Evolutionary conservation across 2,888 invertebrate species (phyloP).

Genomic region (Ypsolopha scabrella): DNA sequence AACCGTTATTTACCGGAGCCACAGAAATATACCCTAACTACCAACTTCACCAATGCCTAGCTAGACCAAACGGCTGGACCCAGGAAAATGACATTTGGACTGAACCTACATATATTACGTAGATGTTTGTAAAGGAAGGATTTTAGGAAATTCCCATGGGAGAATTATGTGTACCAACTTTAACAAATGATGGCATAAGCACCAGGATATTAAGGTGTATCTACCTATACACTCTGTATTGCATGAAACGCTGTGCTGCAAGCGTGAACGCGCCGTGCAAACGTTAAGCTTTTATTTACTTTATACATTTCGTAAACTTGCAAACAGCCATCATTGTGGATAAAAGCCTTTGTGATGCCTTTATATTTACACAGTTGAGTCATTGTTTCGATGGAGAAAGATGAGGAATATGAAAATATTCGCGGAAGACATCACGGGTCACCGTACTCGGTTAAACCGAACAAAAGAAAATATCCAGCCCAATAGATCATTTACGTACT

Average conservation of each 20-base stretch:
- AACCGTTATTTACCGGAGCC: no score
- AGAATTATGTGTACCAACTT: no score
- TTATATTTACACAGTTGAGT: conserved; percentile 46
- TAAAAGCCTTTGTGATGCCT: conserved; percentile 49
- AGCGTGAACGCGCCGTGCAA: conserved; percentile 37
- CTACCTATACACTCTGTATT: no score
- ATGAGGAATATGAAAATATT: conserved; percentile 17
- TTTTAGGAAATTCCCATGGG: no score
- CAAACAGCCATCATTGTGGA: conserved; percentile 54
- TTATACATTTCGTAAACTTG: conserved; percentile 43
- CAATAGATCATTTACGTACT: neutral
- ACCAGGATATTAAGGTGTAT: no score
- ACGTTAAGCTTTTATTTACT: conserved; percentile 45
- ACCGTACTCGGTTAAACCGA: conserved; percentile 11
- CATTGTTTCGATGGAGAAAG: conserved; percentile 38
- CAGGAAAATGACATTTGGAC: no score
- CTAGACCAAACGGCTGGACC: no score
- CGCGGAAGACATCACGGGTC: conserved; percentile 27
- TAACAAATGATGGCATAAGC: no score
- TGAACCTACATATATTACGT: no score
- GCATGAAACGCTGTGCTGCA: neutral
- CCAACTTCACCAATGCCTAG: no score
- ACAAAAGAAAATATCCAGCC: conserved; percentile 14
- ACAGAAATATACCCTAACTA: no score
- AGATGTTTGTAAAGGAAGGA: no score